Percentiles rank a stretch among this genome's conserved stretches.
Evolutionary conservation across 2,888 invertebrate genomes (phyloP).

Genomic region (Minunthozetes semirufus): DNA sequence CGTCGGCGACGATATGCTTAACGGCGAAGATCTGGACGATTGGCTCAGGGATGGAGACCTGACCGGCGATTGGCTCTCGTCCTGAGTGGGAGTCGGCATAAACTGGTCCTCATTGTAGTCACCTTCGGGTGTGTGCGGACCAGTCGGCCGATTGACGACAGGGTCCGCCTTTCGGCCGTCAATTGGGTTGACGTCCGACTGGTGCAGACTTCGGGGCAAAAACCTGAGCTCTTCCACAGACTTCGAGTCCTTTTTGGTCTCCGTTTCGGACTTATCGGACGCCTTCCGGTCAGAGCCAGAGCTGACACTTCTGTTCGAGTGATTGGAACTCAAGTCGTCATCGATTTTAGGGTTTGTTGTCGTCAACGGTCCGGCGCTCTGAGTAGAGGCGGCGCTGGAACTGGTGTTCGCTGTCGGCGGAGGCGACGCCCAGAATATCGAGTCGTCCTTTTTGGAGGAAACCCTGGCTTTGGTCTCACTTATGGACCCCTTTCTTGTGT

Average conservation of each 20-base stretch:
- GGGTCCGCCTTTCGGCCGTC: slow-evolving; percentile 11
- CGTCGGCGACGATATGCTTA: neutral
- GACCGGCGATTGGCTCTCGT: slow-evolving; percentile 34
- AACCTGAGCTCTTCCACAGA: slow-evolving; percentile 20
- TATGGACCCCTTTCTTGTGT: neutral
- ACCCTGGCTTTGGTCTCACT: neutral
- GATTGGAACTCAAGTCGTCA: neutral
- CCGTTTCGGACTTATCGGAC: neutral
- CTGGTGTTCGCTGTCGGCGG: neutral
- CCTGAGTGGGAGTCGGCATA: slow-evolving; percentile 36
- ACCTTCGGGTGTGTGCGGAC: slow-evolving; percentile 43
- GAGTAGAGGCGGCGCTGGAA: neutral
- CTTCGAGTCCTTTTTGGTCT: neutral
- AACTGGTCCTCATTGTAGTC: slow-evolving; percentile 32
- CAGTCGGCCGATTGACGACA: slow-evolving; percentile 48
- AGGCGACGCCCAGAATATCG: slow-evolving; percentile 4
- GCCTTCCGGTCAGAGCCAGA: neutral
- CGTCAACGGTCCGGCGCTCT: neutral
- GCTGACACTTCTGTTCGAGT: no score
- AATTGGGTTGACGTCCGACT: neutral
- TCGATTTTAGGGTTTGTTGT: neutral
- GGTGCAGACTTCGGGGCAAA: slow-evolving; percentile 31
- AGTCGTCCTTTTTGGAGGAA: slow-evolving; percentile 15
- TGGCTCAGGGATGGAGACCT: neutral
- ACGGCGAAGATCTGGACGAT: neutral